Base-by-base conservation (phyloP, 2,888 invertebrate genomes). In the Prosapia bicincta region DNA sequence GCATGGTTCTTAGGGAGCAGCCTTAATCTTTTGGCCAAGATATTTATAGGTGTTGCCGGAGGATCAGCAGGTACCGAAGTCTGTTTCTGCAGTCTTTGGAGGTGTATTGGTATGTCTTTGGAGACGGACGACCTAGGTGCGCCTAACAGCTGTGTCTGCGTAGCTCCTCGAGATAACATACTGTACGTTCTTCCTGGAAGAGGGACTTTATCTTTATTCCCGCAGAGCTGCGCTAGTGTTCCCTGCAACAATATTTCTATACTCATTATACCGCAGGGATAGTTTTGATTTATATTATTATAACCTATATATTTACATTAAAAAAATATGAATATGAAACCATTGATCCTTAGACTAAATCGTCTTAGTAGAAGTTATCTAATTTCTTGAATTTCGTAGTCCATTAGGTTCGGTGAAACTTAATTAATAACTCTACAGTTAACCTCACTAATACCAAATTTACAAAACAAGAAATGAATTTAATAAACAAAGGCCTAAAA, bases 1-100 rank as follows among this genome's bases (percentile, higher is more conserved):
- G 87, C 86, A 25, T 87, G 87, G 69, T 86, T 87, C 86, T 0
- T 74, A 85, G 85, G 66, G 81, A 69, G 81, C 9, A 82, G 80
- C 30, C 82, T 79, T 67, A 83, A 68, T 76, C 81, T 80, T 26
- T 82, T 83, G 26, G 83, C 81, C 43, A 83, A 77, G 28, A 71
- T 68, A 20, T 68, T 38, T 24, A 65, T 69, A 9, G 69, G 32
- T 26, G 73, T 25, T 2, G 76, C 71, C 5, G 65, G 81, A 77
- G 67, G 81, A 15, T 30, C 67, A 13, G 71, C 69, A n/a, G 75
- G 28, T 30, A 54, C 26, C 26, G 26, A 30, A 20, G 66, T 71
- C 43, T 26, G 70, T 23, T 70, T 75, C 32, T 54, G 32, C 28
- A 23, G 66, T 3, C 25, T 26, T 7, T 38, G 43, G 26, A 26